Conservation (phyloP, 2,888 invertebrate species). For the Lepidonotus clava region DNA sequence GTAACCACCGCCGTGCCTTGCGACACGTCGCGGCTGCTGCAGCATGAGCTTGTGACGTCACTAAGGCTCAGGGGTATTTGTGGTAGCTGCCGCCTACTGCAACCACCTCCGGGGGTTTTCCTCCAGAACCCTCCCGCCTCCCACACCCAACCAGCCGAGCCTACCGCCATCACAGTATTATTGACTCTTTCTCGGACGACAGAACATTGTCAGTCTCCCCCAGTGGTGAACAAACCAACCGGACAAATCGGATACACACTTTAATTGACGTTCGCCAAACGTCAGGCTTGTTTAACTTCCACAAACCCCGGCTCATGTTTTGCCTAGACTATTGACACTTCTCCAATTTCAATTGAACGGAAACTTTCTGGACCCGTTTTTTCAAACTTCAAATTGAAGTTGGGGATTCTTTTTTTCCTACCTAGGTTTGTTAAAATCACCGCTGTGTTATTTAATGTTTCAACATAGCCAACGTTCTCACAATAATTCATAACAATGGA, state of each 20-base stretch:
- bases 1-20: background rate
- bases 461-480: no score
- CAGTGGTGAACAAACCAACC: conserved; percentile 7
- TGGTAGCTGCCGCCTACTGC: background rate
- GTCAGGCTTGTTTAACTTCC: background rate
- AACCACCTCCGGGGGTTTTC: background rate
- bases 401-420: background rate
- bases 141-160: background rate
- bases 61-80: no score
- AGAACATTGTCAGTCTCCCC: conserved; percentile 18
- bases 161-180: background rate
- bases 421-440: no score
- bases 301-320: background rate
- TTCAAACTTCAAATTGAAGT: conserved; percentile 15
- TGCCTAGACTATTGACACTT: conserved; percentile 49
- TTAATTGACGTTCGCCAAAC: conserved; percentile 36
- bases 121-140: background rate
- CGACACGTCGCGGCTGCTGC: background rate
- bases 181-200: conserved; percentile 5
- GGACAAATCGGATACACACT: conserved; percentile 40
- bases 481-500: no score
- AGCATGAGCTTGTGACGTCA: background rate
- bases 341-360: conserved; percentile 49
- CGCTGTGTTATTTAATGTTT: no score
- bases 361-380: conserved; percentile 12